Evolutionary conservation across 2,888 invertebrate genomes (phyloP).

Genomic region (Leucophora obtusa): DNA sequence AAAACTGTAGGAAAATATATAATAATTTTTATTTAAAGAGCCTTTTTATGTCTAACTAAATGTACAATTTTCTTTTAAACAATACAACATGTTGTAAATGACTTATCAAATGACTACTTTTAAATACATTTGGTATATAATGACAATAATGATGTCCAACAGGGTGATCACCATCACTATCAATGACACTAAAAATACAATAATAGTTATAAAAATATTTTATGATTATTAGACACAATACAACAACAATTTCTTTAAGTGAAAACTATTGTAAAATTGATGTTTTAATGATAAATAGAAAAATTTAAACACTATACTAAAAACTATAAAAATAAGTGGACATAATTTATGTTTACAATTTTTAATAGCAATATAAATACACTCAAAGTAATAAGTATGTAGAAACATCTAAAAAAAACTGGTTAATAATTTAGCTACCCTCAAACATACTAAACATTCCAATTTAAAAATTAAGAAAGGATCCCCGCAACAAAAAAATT

Average conservation of each 20-base stretch:
- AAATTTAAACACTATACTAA: not conserved
- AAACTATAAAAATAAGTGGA: not conserved
- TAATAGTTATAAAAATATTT: constrained; percentile 27
- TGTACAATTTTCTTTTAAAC: constrained; percentile 3
- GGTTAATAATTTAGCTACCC: too few species aligned
- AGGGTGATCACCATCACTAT: not conserved
- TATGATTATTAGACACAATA: constrained; percentile 24
- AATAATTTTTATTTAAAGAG: not conserved
- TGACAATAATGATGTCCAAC: not conserved
- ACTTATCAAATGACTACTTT: constrained; percentile 27
- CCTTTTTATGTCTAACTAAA: not conserved
- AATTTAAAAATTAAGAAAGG: too few species aligned
- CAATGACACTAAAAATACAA: constrained; percentile 3
- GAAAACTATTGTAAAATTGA: constrained; percentile 24
- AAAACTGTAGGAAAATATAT: not conserved
- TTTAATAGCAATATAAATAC: too few species aligned
- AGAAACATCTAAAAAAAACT: too few species aligned
- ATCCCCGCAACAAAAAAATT: too few species aligned
- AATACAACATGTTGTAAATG: constrained; percentile 24
- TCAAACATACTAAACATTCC: too few species aligned
- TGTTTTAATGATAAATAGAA: constrained; percentile 15
- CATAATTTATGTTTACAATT: not conserved
- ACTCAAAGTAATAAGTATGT: too few species aligned
- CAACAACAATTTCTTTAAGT: constrained; percentile 17
- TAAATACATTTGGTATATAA: not conserved